A percentile compares a stretch with the other conserved stretches of the same genome.
Evolutionary conservation across 2,888 invertebrate species (phyloP).

Genomic region (Scaptodrosophila latifasciaeformis): DNA sequence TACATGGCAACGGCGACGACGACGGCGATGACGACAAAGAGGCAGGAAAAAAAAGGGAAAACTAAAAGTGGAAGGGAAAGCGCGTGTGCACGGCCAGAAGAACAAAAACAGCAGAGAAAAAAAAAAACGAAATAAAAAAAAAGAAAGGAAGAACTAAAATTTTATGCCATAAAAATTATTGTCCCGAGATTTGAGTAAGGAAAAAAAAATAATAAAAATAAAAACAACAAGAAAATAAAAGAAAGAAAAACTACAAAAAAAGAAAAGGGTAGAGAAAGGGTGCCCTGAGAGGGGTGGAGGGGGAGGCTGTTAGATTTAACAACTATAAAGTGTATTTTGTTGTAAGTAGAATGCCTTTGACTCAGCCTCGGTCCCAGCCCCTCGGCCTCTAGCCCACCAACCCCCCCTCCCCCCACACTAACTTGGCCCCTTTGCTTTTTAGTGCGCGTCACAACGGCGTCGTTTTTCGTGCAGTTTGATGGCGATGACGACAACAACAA

Average conservation of each 20-base stretch:
- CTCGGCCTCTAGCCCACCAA: not conserved
- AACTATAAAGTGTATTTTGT: slow-evolving; percentile 22
- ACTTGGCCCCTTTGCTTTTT: not conserved
- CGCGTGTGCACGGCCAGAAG: not conserved
- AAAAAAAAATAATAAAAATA: not conserved
- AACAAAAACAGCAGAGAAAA: not conserved
- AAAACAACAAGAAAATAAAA: not conserved
- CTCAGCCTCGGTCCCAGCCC: slow-evolving; percentile 1
- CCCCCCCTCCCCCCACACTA: not conserved
- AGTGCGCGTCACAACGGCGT: not conserved
- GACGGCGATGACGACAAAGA: not conserved
- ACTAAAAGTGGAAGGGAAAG: not conserved
- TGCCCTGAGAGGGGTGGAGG: not conserved
- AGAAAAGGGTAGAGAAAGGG: not conserved
- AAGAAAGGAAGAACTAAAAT: slow-evolving; percentile 54
- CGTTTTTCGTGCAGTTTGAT: slow-evolving; percentile 2
- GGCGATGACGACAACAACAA: not conserved
- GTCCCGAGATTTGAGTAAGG: slow-evolving; percentile 54
- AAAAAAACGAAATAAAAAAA: slow-evolving; percentile 37
- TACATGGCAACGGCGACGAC: slow-evolving; percentile 29
- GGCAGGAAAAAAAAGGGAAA: not conserved
- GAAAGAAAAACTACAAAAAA: slow-evolving; percentile 2
- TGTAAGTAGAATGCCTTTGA: slow-evolving; percentile 1
- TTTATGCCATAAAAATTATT: slow-evolving; percentile 63
- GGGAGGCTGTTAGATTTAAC: slow-evolving; percentile 14